Base-by-base conservation (phyloP, 2,888 invertebrate species). In the Gortyna flavago region DNA sequence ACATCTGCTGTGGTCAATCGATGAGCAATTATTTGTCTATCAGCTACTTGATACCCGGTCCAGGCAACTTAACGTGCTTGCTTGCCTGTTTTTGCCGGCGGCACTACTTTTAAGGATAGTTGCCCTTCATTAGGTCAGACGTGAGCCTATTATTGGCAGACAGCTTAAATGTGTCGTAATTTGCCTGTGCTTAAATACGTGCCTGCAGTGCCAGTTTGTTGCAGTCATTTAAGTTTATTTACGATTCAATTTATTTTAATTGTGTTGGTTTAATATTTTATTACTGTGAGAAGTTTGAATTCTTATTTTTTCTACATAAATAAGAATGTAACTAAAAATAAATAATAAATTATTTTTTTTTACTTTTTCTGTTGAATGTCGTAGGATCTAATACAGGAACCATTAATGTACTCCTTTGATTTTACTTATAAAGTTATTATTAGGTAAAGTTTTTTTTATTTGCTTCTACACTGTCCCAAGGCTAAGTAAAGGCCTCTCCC, bases 61-160 rank as follows among this genome's bases (percentile, higher is more conserved):
- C 65, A 72, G 79, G 84, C 86, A 84, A 85, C 85, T 89, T 93
- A 93, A 90, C 91, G 90, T 91, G 84, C 85, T 89, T 84, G 88
- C 85, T 84, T 85, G 89, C 88, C 82, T 85, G 90, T 93, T 94
- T 94, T 95, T 95, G 91, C 89, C 80, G 92, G 86, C 92, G 93
- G 93, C 91, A 84, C 72, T 83, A 87, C 90, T 90, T 89, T 90
- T 89, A 90, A 88, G 92, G 89, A 90, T 90, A 89, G 90, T 92
- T 93, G 91, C 86, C 90, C 89, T 91, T 92, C 92, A 93, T 93
- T 93, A 93, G 89, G 87, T 89, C 88, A 89, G 84, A 84, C 88
- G 86, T 88, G 88, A 67, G 74, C 84, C 80, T 88, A 87, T 88
- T 89, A 90, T 88, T 83, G 88, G 77, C 79, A 81, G 83, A 72